Evolutionary conservation across 2,113 vertebrate species (phyloP), one percentile per base, ranked within the genome.

Genomic region (Oreochromis spilurus): DNA sequence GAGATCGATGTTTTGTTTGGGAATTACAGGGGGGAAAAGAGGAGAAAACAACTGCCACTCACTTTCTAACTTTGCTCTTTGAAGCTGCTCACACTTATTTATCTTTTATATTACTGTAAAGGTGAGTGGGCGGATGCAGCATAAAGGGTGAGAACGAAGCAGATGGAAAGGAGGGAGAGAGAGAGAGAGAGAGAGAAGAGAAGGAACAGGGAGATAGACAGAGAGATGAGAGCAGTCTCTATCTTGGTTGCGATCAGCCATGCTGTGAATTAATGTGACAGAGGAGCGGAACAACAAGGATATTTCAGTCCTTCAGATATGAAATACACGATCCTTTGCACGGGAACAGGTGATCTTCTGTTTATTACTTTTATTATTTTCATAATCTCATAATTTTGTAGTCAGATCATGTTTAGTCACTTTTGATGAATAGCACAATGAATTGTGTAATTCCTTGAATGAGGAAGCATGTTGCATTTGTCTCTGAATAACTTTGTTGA

Each of bases 301-400:
- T 80, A 72, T 91, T 45, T 38, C 5, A 2, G 2, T 13, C 10
- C 58, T 72, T 40, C 55, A 77, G 70, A 77, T 77, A 77, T 77
- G 70, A 26, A 50, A 77, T 77, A 50, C 24, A 31, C 4, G 1
- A 77, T 12, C 45, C 24, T 77, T 19, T 48, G 4, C 4, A 50
- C 12, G 43, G 70, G 90, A 88, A 92, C 93, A 96, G 95, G 95
- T 96, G 92, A 95, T 70, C 5, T 19, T 54, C 38, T 88, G 84
- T 12, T 82, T 75, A 8, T 54, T 87, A 65, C 3, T 77, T 5
- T 70, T 19, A 9, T 13, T 54, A 78, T 17, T 21, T 26, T 82
- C 26, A 48, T 50, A 31, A 77, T 77, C 43, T 77, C 24, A 60
- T 65, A 65, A 65, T 65, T n/a, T 65, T 65, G 29, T 48, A 29